These are phyloP conservation scores for Chascanopsetta lugubris DNA, from an alignment of 2,113 vertebrate genomes.

Conservation along the genomic window DNA sequence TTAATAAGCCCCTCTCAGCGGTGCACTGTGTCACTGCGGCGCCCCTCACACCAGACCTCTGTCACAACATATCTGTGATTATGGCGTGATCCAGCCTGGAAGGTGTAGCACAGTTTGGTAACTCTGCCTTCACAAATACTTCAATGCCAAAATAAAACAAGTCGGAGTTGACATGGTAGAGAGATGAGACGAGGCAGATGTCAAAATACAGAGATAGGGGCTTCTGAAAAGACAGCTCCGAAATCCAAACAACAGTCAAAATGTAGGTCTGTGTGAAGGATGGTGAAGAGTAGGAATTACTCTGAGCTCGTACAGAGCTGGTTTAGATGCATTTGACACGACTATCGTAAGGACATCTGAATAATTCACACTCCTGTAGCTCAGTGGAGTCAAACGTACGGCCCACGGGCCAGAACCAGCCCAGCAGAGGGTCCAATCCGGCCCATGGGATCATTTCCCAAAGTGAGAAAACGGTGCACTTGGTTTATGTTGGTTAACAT, in stretches of 20 bases:
- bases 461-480: no score
- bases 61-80: not conserved
- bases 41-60: slow-evolving; percentile 35
- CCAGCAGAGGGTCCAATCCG: no score
- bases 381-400: no score
- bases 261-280: slow-evolving; percentile 1
- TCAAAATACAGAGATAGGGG: slow-evolving; percentile 12
- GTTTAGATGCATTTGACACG: not conserved
- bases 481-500: no score
- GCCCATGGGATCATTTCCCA: no score
- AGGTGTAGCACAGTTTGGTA: slow-evolving; percentile 19
- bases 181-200: slow-evolving; percentile 27
- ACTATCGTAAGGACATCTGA: not conserved
- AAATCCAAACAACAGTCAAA: not conserved
- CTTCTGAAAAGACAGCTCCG: slow-evolving; percentile 21
- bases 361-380: no score
- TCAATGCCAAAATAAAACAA: slow-evolving; percentile 25
- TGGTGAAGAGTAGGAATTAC: not conserved
- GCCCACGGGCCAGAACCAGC: no score
- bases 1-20: slow-evolving; percentile 10
- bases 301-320: not conserved
- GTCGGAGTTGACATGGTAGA: slow-evolving; percentile 19
- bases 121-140: slow-evolving; percentile 16
- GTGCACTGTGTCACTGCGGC: slow-evolving; percentile 16
- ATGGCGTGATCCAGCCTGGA: slow-evolving; percentile 41